phyloP scores from a whole-genome alignment of 1,140 invertebrate genomes.

The Leguminivora glycinivorella region DNA sequence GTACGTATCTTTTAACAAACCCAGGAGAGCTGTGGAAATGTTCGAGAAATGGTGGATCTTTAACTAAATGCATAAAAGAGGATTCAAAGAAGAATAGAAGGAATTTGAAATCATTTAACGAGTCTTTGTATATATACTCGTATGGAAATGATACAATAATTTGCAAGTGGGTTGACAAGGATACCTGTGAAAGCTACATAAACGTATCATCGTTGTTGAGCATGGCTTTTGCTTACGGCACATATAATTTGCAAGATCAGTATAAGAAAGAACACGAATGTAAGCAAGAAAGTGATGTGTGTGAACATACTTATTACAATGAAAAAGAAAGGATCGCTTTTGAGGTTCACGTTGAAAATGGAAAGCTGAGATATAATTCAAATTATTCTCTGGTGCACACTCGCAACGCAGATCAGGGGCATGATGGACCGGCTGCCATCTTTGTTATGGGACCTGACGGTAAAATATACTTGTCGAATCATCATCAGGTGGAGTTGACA shows the following conservation, averaged over 20 bases:
- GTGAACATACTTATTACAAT: not conserved
- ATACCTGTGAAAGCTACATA: not conserved
- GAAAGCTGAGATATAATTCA: not conserved
- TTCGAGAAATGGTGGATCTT: not conserved
- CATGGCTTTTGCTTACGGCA: not conserved
- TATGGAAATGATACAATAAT: not conserved
- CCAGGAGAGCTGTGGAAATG: not conserved
- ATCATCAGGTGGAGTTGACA: not conserved
- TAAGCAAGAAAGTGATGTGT: not conserved
- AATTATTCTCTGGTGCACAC: not conserved
- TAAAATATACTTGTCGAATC: not conserved
- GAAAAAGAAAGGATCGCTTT: not conserved
- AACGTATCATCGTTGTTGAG: not conserved
- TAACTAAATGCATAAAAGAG: not conserved
- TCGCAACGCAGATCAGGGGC: not conserved
- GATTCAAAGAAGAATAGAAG: not conserved
- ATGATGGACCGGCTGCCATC: not conserved
- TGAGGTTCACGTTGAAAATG: not conserved
- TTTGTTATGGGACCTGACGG: not conserved
- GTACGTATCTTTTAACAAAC: not conserved
- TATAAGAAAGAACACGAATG: not conserved
- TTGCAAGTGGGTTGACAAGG: not conserved
- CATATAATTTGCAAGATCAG: not conserved
- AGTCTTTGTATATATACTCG: not conserved
- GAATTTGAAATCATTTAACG: not conserved